Base-by-base conservation (phyloP, 2,888 invertebrate species). In the Scaptomyza flava region DNA sequence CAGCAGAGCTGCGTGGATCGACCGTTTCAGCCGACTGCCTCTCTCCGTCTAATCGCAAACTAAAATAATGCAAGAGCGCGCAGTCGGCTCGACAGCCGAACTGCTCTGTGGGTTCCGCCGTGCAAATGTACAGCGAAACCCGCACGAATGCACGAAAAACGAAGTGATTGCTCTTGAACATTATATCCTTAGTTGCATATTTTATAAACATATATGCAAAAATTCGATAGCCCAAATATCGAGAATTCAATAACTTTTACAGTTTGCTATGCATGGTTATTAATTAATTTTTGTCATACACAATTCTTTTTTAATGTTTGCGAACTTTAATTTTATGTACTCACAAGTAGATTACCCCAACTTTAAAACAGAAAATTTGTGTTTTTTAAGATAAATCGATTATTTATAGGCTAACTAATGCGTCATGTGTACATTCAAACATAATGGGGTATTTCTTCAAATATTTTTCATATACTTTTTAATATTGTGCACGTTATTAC, bases 401-500 rank as follows among this genome's bases (percentile, higher is more conserved):
- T 14, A 36, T 36, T 14, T 14, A 36, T 14, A 36, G n/a, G n/a
- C 36, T n/a, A 36, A n/a, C 36, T 36, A 36, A n/a, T 36, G 6
- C 14, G 12, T n/a, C 14, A 38, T n/a, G 9, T 11, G 11, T n/a
- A 14, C 38, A 34, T 31, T 31, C 12, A 14, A 38, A 14, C 38
- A 38, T 14, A 38, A 2, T 36, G n/a, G 7, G n/a, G n/a, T n/a
- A n/a, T 34, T 12, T 34, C 12, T 34, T 12, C 5, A 34, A 34
- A 34, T n/a, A 3, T 36, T n/a, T 0, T 38, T 38, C 14, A 38
- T 8, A 38, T 14, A 38, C 7, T 14, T 14, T 14, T 6, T 38
- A 7, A 14, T 14, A 14, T 50, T 76, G 9, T 60, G 65, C 59
- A 53, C 6, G 59, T 75, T 47, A 64, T 9, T 46, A 17, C 17